Percentiles rank a stretch among this genome's conserved stretches.
These are phyloP conservation scores for Poecilobothrus nobilitatus DNA, from an alignment of 2,888 invertebrate species.

Conservation along the genomic window DNA sequence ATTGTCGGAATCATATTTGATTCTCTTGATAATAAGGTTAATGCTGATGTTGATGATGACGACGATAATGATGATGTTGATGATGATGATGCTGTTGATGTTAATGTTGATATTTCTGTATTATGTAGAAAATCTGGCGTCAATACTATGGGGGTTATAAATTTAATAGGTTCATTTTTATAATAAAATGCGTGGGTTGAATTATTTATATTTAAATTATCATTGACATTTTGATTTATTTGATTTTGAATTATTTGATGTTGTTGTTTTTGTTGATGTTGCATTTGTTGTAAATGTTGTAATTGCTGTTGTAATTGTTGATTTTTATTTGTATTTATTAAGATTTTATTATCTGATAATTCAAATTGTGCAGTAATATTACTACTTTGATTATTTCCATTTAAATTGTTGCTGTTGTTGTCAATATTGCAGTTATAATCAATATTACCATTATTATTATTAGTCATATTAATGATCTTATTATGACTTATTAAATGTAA, in stretches of 20 bases:
- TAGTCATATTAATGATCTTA: conserved; percentile 26
- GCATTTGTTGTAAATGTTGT: conserved; percentile 16
- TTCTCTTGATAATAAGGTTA: conserved; percentile 38
- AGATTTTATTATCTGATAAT: not conserved
- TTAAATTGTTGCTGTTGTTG: not conserved
- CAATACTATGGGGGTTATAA: not conserved
- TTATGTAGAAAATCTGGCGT: not conserved
- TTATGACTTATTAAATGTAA: conserved; percentile 74
- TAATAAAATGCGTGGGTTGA: not conserved
- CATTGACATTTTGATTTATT: not conserved
- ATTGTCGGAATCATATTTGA: not conserved
- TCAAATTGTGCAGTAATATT: not conserved
- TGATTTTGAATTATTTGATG: conserved; percentile 11
- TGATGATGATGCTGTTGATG: not conserved
- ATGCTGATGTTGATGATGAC: conserved; percentile 25
- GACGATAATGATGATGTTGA: not conserved
- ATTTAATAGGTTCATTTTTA: not conserved
- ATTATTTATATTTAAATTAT: not conserved
- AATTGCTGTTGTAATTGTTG: conserved; percentile 22
- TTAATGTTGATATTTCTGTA: not conserved
- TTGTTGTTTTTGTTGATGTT: conserved; percentile 19
- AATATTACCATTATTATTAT: not conserved
- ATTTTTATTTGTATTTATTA: conserved; percentile 27
- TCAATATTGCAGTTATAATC: not conserved
- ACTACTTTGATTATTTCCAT: not conserved